A percentile compares a stretch with the other conserved stretches of the same genome.
Evolutionary conservation across 2,113 vertebrate genomes (phyloP).

Genomic region (Balaenoptera acutorostrata): DNA sequence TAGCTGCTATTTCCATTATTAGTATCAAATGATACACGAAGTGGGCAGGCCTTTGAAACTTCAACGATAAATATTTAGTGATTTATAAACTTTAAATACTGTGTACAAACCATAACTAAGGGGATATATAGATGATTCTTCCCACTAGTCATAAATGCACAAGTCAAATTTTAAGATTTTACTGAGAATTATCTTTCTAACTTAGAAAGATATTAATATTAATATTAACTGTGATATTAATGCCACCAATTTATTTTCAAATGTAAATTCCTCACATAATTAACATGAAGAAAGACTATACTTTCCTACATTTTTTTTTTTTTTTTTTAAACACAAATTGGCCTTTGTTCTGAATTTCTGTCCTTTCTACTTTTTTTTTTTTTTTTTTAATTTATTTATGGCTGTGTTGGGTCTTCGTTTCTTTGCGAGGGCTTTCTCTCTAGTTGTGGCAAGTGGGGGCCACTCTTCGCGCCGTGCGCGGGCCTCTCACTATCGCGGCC

Average conservation of each 20-base stretch:
- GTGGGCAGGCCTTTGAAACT: not conserved
- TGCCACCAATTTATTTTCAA: not conserved
- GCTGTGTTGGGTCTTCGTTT: too few species aligned
- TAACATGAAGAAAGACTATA: slow-evolving; percentile 9
- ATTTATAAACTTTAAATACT: not conserved
- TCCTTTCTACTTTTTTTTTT: too few species aligned
- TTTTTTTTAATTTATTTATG: too few species aligned
- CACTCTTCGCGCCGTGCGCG: too few species aligned
- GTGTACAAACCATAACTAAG: not conserved
- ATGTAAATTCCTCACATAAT: not conserved
- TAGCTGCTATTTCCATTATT: slow-evolving; percentile 26
- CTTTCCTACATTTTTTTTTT: not conserved
- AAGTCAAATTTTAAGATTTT: not conserved
- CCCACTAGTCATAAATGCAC: not conserved
- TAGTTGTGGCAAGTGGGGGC: too few species aligned
- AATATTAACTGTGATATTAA: not conserved
- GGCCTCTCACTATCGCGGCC: too few species aligned
- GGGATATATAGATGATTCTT: not conserved
- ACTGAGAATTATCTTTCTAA: not conserved
- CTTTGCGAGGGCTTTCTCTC: too few species aligned
- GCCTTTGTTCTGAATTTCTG: too few species aligned
- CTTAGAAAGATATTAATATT: not conserved
- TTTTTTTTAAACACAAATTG: too few species aligned
- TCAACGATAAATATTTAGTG: slow-evolving; percentile 1
- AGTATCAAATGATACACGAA: not conserved